Evolutionary conservation across 2,797 vertebrate genomes (phyloP).

Genomic region (Sebastes kiyomatsui): DNA sequence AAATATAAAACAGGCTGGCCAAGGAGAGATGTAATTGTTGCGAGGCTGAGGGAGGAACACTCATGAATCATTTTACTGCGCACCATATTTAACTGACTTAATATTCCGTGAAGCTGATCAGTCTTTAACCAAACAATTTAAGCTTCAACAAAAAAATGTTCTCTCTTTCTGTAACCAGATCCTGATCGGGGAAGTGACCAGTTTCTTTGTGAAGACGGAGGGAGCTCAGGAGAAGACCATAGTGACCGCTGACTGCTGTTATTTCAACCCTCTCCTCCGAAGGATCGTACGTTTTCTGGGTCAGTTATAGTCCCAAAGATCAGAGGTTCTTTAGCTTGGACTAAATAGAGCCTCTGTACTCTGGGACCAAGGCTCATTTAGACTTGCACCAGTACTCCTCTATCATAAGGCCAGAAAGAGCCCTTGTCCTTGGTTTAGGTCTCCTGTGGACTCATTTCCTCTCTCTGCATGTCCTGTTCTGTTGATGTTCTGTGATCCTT

Average conservation of each 20-base stretch:
- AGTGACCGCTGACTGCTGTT: constrained; percentile 91
- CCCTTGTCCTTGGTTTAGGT: constrained; percentile 2
- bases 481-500: constrained; percentile 23
- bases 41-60: constrained; percentile 20
- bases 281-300: constrained; percentile 92
- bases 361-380: constrained; percentile 36
- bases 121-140: constrained; percentile 1
- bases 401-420: constrained; percentile 1
- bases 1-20: constrained; percentile 12
- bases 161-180: constrained; percentile 80
- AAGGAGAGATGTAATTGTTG: background rate
- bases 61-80: constrained; percentile 50
- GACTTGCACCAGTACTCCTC: background rate
- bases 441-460: constrained; percentile 20
- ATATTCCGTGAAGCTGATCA: constrained; percentile 34
- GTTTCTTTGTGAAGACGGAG: constrained; percentile 86
- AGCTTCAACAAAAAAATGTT: constrained; percentile 21
- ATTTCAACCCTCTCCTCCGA: constrained; percentile 90
- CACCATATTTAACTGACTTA: constrained; percentile 25
- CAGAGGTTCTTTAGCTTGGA: constrained; percentile 17
- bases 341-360: constrained; percentile 20
- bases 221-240: constrained; percentile 88
- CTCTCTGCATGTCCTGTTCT: constrained; percentile 12
- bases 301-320: constrained; percentile 68
- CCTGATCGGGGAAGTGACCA: constrained; percentile 88